Percentiles rank a stretch among this genome's conserved stretches.
Conservation (phyloP, 2,888 invertebrate genomes). For the Aphodius sticticus region DNA sequence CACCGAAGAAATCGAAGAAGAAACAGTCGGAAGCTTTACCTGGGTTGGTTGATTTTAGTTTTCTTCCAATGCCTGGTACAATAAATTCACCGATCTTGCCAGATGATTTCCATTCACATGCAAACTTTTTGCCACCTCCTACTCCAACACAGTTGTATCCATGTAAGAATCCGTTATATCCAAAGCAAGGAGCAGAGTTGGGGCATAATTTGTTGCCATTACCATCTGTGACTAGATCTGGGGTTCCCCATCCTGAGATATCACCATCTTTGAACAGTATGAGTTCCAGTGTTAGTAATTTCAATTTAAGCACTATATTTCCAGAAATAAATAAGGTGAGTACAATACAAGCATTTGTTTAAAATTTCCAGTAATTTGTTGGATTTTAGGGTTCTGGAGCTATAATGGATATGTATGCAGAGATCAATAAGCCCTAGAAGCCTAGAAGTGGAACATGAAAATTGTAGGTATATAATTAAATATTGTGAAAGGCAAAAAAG, state of each 20-base stretch:
- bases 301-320: conserved; percentile 83
- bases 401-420: conserved; percentile 6
- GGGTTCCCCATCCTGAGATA: conserved; percentile 53
- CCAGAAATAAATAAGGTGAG: conserved; percentile 76
- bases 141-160: conserved; percentile 52
- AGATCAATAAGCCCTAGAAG: neutral
- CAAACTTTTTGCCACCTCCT: conserved; percentile 55
- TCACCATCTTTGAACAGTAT: conserved; percentile 51
- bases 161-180: conserved; percentile 57
- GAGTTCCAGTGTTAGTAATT: conserved; percentile 73
- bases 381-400: conserved; percentile 6
- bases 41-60: conserved; percentile 56
- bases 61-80: conserved; percentile 56
- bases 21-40: conserved; percentile 50
- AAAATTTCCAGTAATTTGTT: neutral
- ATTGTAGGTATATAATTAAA: neutral
- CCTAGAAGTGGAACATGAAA: neutral
- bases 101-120: conserved; percentile 58
- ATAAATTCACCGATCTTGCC: conserved; percentile 59
- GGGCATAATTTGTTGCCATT: conserved; percentile 49
- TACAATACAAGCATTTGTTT: neutral
- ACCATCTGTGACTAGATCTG: conserved; percentile 46
- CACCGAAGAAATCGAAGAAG: conserved; percentile 50
- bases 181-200: conserved; percentile 52
- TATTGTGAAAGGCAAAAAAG: too few relatives aligned